Percentiles rank a stretch among this genome's conserved stretches.
These are phyloP conservation scores for Habrosyne pyritoides DNA, from an alignment of 2,888 invertebrate species.

Conservation along the genomic window DNA sequence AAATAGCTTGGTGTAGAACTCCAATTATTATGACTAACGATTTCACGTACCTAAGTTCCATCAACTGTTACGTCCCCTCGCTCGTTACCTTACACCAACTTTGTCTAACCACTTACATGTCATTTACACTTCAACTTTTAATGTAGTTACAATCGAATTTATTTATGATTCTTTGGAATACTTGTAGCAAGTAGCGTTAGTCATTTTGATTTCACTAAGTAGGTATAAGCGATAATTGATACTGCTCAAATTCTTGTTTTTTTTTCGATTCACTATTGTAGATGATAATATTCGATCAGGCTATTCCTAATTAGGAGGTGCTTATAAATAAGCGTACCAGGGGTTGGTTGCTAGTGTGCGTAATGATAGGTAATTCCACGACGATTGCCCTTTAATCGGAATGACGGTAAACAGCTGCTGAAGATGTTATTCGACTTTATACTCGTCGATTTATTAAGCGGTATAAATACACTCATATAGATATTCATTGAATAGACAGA, in stretches of 20 bases:
- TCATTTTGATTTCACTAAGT: neutral
- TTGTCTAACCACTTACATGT: slow-evolving; percentile 35
- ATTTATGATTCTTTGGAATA: neutral
- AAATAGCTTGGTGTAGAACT: slow-evolving; percentile 44
- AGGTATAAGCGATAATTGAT: neutral
- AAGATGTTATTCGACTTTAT: slow-evolving; percentile 48
- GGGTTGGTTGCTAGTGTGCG: neutral
- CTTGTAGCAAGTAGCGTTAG: neutral
- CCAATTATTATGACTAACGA: slow-evolving; percentile 51
- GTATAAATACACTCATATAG: slow-evolving; percentile 37
- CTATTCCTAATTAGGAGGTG: slow-evolving; percentile 35
- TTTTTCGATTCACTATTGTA: neutral
- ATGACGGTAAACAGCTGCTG: slow-evolving; percentile 46
- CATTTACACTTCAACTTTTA: slow-evolving; percentile 32
- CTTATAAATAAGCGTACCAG: slow-evolving; percentile 17
- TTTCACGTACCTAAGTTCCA: slow-evolving; percentile 37
- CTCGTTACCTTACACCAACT: slow-evolving; percentile 26
- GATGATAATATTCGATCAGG: neutral
- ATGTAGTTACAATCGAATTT: neutral
- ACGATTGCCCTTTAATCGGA: slow-evolving; percentile 40
- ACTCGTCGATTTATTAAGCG: slow-evolving; percentile 41
- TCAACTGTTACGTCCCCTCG: slow-evolving; percentile 37
- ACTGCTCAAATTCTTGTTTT: no score
- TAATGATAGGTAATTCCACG: slow-evolving; percentile 31
- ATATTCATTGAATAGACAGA: slow-evolving; percentile 8